phyloP scores from a whole-genome alignment of 1,140 invertebrate genomes.

The Pseudomyrmex flavicornis region DNA sequence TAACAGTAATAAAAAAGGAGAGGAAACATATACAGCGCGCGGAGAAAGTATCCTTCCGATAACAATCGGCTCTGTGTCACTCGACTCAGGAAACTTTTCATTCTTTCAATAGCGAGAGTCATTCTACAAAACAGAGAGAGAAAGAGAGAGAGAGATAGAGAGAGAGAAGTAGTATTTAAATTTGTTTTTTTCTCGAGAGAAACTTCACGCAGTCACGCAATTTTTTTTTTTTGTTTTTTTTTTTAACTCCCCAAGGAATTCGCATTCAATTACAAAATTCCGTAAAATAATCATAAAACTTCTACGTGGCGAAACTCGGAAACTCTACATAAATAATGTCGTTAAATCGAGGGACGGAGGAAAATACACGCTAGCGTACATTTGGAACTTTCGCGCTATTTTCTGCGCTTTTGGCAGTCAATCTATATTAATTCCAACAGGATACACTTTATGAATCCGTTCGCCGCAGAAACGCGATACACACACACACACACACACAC shows the following conservation, averaged over 20 bases:
- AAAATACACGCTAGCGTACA: background rate
- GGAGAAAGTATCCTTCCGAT: background rate
- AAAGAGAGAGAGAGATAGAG: background rate
- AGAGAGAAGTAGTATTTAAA: background rate
- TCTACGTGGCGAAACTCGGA: background rate
- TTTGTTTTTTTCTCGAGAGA: too few relatives aligned
- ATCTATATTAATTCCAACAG: slow-evolving; percentile 43
- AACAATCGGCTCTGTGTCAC: slow-evolving; percentile 28
- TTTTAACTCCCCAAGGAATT: background rate
- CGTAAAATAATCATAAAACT: background rate
- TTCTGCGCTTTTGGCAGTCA: slow-evolving; percentile 23
- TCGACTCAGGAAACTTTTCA: slow-evolving; percentile 24
- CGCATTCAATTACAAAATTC: background rate
- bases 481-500: background rate
- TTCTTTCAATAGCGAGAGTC: background rate
- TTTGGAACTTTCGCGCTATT: background rate
- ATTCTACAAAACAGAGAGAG: background rate
- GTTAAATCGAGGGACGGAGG: background rate
- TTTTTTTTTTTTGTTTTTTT: background rate
- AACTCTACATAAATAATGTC: background rate
- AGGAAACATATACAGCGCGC: background rate
- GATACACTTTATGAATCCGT: slow-evolving; percentile 37
- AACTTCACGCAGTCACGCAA: too few relatives aligned
- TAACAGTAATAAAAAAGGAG: slow-evolving; percentile 20
- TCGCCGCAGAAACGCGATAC: background rate